Percentiles rank a stretch among this genome's conserved stretches.
Evolutionary conservation across 2,113 vertebrate genomes (phyloP).

Genomic region (Glaucomys volans): DNA sequence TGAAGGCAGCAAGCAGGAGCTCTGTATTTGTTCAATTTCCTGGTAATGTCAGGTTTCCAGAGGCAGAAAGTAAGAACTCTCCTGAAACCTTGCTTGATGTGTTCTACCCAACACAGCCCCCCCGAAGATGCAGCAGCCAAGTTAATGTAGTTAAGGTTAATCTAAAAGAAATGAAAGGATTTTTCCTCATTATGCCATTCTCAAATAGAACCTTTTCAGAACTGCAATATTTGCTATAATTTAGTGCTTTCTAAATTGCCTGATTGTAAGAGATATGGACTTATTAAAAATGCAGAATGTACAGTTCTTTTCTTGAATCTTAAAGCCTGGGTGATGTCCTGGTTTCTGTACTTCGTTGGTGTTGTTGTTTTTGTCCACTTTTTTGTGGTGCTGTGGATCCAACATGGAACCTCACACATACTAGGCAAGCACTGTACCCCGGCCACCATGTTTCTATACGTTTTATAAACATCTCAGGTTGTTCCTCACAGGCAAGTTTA

Average conservation of each 20-base stretch:
- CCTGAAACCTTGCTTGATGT: neutral
- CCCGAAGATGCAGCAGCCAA: neutral
- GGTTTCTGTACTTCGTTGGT: neutral
- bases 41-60: neutral
- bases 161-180: constrained; percentile 41
- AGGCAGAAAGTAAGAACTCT: neutral
- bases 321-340: neutral
- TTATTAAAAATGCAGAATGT: neutral
- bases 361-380: neutral
- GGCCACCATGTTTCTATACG: neutral
- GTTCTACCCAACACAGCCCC: neutral
- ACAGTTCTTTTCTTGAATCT: neutral
- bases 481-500: neutral
- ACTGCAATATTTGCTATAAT: neutral
- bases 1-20: neutral
- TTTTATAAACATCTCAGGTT: neutral
- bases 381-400: neutral
- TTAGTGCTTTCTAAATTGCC: neutral
- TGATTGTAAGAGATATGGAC: neutral
- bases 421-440: neutral
- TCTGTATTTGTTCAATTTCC: neutral
- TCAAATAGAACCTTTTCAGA: neutral
- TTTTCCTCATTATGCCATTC: constrained; percentile 20
- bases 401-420: neutral
- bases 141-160: neutral